Evolutionary conservation across 2,113 vertebrate species (phyloP).

Genomic region (Brachirus orientalis): DNA sequence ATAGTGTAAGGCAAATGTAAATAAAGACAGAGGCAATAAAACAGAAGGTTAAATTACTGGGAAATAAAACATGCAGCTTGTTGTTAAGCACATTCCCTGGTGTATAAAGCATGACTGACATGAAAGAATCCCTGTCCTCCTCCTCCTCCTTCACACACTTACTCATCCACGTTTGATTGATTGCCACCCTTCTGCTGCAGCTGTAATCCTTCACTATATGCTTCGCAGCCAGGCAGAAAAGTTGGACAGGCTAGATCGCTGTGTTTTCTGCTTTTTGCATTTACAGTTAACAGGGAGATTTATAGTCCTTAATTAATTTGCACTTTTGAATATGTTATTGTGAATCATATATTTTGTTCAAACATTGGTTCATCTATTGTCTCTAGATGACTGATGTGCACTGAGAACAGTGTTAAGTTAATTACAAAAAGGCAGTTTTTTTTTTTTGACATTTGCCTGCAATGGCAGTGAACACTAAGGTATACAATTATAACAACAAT

Average conservation of each 20-base stretch:
- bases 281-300: constrained; percentile 10
- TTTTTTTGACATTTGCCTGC: no score
- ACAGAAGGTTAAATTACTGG: constrained; percentile 29
- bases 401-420: neutral
- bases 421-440: no score
- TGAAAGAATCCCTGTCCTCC: constrained; percentile 22
- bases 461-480: no score
- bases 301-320: constrained; percentile 5
- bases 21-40: constrained; percentile 34
- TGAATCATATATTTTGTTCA: neutral
- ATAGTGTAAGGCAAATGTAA: constrained; percentile 22
- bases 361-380: no score
- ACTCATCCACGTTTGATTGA: constrained; percentile 65
- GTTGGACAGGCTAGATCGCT: constrained; percentile 40
- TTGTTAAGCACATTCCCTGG: constrained; percentile 36
- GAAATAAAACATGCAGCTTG: constrained; percentile 40
- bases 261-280: constrained; percentile 18
- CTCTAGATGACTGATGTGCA: neutral
- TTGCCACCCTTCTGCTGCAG: constrained; percentile 60
- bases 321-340: no score
- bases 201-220: constrained; percentile 56
- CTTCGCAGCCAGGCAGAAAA: constrained; percentile 39
- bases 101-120: constrained; percentile 62
- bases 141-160: constrained; percentile 33
- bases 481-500: no score